These are phyloP conservation scores for Hippocampus kuda DNA, from an alignment of 2,797 vertebrate genomes.

Conservation along the genomic window DNA sequence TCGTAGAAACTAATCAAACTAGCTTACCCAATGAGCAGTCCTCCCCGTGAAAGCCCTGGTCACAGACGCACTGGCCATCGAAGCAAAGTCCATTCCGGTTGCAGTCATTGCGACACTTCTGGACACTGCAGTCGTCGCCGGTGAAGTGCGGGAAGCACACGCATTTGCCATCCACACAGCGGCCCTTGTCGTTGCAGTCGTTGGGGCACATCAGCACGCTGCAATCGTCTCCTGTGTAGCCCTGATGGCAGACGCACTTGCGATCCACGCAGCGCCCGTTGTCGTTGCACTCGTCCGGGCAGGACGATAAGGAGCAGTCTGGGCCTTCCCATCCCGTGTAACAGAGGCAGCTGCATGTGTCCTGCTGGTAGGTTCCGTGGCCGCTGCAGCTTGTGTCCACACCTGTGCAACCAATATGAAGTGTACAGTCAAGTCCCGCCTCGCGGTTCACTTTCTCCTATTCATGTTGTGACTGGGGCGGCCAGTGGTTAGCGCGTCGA, in stretches of 20 bases:
- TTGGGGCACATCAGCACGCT: conserved; percentile 64
- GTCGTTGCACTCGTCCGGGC: conserved; percentile 72
- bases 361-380: conserved; percentile 64
- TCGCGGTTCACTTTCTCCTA: not conserved
- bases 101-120: conserved; percentile 71
- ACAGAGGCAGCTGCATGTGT: conserved; percentile 73
- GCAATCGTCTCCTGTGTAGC: conserved; percentile 72
- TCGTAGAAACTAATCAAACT: not conserved
- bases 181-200: conserved; percentile 75
- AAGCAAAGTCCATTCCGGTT: conserved; percentile 72
- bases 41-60: conserved; percentile 70
- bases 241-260: conserved; percentile 70
- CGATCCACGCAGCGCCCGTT: conserved; percentile 72
- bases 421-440: not conserved
- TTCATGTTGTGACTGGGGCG: not conserved
- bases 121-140: conserved; percentile 71
- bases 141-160: conserved; percentile 69
- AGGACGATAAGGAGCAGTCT: conserved; percentile 70
- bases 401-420: conserved; percentile 36
- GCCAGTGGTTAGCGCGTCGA: too few relatives aligned
- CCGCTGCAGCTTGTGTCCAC: conserved; percentile 67
- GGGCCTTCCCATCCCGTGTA: conserved; percentile 76
- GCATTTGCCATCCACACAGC: conserved; percentile 72
- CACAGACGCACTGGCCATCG: conserved; percentile 75
- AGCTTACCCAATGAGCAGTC: conserved; percentile 71